Percentiles rank a stretch among this genome's conserved stretches.
Evolutionary conservation across 2,113 vertebrate species (phyloP).

Genomic region (Xiphophorus hellerii): DNA sequence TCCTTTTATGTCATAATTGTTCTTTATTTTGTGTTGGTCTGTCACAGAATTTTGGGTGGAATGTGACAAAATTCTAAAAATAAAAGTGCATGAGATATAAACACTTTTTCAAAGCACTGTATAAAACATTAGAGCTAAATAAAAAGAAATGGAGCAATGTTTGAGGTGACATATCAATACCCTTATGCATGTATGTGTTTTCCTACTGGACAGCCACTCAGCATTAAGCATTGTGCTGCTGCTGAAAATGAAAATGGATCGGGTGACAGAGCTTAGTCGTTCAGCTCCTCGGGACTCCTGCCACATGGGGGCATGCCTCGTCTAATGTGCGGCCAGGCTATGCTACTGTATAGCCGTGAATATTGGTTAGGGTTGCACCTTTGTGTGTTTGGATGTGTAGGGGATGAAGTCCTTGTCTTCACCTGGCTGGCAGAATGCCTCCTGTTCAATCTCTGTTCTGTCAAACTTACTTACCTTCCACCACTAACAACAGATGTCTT

Average conservation of each 20-base stretch:
- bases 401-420: slow-evolving; percentile 48
- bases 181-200: neutral
- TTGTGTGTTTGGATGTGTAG: neutral
- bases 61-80: neutral
- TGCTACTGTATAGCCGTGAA: slow-evolving; percentile 5
- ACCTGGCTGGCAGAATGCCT: slow-evolving; percentile 73
- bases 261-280: slow-evolving; percentile 23
- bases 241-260: slow-evolving; percentile 33
- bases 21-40: neutral
- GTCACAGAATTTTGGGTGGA: neutral
- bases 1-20: neutral
- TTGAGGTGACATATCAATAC: slow-evolving; percentile 21
- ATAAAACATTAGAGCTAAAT: neutral
- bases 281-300: slow-evolving; percentile 42
- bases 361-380: slow-evolving; percentile 1
- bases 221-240: neutral
- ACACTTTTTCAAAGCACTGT: neutral
- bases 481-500: slow-evolving; percentile 76
- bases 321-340: slow-evolving; percentile 24
- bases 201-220: slow-evolving; percentile 14
- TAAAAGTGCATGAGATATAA: neutral
- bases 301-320: slow-evolving; percentile 53
- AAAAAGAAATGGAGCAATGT: neutral
- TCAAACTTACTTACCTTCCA: slow-evolving; percentile 77
- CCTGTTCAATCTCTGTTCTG: slow-evolving; percentile 78